phyloP scores from a whole-genome alignment of 2,888 invertebrate genomes.

The Rhimphoctona megacephalus region DNA sequence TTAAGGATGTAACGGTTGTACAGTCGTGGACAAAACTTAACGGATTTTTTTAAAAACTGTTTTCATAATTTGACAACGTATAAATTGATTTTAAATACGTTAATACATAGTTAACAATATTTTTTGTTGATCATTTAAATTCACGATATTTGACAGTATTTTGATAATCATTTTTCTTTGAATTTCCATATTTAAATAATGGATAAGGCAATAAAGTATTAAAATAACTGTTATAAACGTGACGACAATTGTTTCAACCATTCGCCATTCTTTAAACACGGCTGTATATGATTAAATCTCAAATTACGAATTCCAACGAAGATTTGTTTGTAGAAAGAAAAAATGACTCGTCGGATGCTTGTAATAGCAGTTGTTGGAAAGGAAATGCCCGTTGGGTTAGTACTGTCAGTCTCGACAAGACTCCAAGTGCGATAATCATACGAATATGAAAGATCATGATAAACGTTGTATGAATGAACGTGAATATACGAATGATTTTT shows the following conservation, averaged over 20 bases:
- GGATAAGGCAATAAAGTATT: not conserved
- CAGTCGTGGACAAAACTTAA: not conserved
- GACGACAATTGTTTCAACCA: not conserved
- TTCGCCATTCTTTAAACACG: not conserved
- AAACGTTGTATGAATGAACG: conserved; percentile 21
- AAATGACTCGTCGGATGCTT: not conserved
- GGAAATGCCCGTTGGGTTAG: conserved; percentile 36
- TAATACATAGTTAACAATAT: too few species aligned
- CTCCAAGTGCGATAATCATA: conserved; percentile 47
- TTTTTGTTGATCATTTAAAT: too few species aligned
- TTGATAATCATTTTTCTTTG: not conserved
- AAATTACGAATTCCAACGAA: not conserved
- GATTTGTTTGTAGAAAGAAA: not conserved
- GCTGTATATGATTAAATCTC: conserved; percentile 1
- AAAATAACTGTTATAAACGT: not conserved
- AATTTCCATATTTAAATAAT: not conserved
- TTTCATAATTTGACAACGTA: not conserved
- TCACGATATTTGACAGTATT: too few species aligned
- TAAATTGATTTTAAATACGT: not conserved
- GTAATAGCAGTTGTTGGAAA: conserved; percentile 31
- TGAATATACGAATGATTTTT: conserved; percentile 45
- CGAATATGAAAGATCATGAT: conserved; percentile 11
- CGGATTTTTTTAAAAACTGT: not conserved
- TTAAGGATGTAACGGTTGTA: conserved; percentile 8
- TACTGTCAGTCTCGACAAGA: not conserved